Evolutionary conservation across 1,140 invertebrate species (phyloP), one percentile per base, ranked within the genome.

Genomic region (Drosophila sp.): DNA sequence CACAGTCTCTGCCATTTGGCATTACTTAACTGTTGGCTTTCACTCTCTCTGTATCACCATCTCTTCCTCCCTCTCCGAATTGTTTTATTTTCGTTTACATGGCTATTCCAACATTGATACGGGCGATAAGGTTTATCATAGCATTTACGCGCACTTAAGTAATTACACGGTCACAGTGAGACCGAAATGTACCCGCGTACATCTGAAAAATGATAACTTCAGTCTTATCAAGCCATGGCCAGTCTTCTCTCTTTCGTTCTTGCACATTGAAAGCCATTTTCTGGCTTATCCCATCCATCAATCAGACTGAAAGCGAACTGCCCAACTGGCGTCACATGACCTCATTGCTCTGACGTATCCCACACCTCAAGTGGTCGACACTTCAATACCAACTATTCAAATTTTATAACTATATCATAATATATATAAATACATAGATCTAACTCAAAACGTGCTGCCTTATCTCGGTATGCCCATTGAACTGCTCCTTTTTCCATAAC

Each of bases 121-220:
- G 11, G 38, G 14, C 45, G 69, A 72, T 72, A 66, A 51, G 62
- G 45, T 72, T 66, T 71, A 69, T 65, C 51, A 57, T 61, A 70
- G 48, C 45, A 62, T 57, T 54, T 38, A 62, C 51, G 18, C 63
- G 48, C 46, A 69, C 66, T 69, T 70, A 64, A 70, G 67, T 70
- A 70, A 70, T 70, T 70, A 70, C 67, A 63, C 59, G 38, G 46
- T 54, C 48, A 53, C 43, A 67, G 27, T 45, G n/a, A 6, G 40
- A 32, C 25, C 11, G 6, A 64, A 34, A 14, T 13, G 34, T 50
- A 50, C 7, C 32, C 9, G 50, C 3, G 2, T 27, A n/a, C 11
- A 27, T 38, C 14, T 48, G 48, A 1, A 34, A 29, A 16, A 40
- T 61, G 57, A 69, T 69, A 69, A 34, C 34, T 51, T 4, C 0